Base-by-base conservation (phyloP, 2,888 invertebrate genomes). In the Andrena haemorrhoa region DNA sequence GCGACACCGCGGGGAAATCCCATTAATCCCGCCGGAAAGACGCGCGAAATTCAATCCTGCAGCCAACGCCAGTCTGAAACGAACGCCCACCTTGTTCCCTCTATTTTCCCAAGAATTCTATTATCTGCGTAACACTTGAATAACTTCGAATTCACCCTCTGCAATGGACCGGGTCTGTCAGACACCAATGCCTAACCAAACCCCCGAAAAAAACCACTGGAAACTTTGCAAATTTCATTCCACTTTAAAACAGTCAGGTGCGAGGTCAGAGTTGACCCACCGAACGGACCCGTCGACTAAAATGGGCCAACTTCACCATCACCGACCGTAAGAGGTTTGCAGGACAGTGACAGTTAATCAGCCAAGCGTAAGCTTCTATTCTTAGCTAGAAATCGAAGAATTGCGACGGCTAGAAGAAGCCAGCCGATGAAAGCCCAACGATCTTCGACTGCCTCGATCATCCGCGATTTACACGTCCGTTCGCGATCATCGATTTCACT, bases 21-120 rank as follows among this genome's bases (percentile, higher is more conserved):
- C 85, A 85, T 86, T 86, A 86, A 79, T 82, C 80, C 82, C 69
- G 31, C 73, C 61, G 78, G 78, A 74, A 74, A 70, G 49, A 63
- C 61, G 58, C 20, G 49, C 53, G 53, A 41, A 66, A 73, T 82
- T 65, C 31, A 70, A 71, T 75, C 64, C 47, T 10, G 41, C 41
- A 16, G 41, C 41, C 41, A 41, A 16, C 41, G 16, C 41, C 41
- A 16, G 41, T 4, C 41, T 41, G 41, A 41, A 41, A 16, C 16
- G 41, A 0, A 29, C 12, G n/a, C 10, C n/a, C 29, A 10, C 33
- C 23, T 47, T 61, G 71, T 51, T 41, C 58, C 20, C 56, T 23
- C 23, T 56, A 56, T 20, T 56, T n/a, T 53, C 6, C 20, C 7
- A 53, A 20, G 53, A 41, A 41, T 41, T 41, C 4, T 16, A 41